A percentile compares a stretch with the other conserved stretches of the same genome.
Conservation (phyloP, 2,797 vertebrate genomes). For the Aeoliscus strigatus region DNA sequence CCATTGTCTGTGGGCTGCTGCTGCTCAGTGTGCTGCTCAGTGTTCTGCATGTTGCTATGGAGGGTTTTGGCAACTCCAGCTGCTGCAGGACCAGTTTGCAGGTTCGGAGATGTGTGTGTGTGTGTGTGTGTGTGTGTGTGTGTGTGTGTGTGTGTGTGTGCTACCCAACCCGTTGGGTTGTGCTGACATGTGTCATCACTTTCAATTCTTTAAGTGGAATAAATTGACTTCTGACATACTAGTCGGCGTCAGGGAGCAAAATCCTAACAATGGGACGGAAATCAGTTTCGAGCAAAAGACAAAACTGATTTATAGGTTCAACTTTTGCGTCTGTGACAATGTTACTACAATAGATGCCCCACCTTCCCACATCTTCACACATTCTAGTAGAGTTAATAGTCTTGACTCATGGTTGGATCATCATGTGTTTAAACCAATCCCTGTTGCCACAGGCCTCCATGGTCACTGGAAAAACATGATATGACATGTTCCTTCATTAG, state of each 20-base stretch:
- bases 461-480: neutral
- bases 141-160: conserved; percentile 15
- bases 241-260: too few species aligned
- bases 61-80: conserved; percentile 57
- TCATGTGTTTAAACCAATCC: neutral
- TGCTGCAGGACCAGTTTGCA: conserved; percentile 57
- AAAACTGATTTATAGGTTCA: too few species aligned
- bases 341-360: neutral
- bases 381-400: too few species aligned
- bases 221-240: too few species aligned
- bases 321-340: neutral
- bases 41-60: conserved; percentile 66
- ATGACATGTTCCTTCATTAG: neutral
- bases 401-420: neutral
- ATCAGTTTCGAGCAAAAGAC: too few species aligned
- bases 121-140: conserved; percentile 15
- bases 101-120: conserved; percentile 24
- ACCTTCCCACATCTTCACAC: neutral
- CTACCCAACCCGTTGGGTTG: too few species aligned
- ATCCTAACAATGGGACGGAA: too few species aligned
- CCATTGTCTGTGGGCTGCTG: conserved; percentile 58
- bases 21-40: conserved; percentile 42
- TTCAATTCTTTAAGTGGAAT: too few species aligned
- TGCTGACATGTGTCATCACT: too few species aligned
- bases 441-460: neutral